phyloP scores from a whole-genome alignment of 2,888 invertebrate genomes.

The Scaptomyza cyrtandrae region DNA sequence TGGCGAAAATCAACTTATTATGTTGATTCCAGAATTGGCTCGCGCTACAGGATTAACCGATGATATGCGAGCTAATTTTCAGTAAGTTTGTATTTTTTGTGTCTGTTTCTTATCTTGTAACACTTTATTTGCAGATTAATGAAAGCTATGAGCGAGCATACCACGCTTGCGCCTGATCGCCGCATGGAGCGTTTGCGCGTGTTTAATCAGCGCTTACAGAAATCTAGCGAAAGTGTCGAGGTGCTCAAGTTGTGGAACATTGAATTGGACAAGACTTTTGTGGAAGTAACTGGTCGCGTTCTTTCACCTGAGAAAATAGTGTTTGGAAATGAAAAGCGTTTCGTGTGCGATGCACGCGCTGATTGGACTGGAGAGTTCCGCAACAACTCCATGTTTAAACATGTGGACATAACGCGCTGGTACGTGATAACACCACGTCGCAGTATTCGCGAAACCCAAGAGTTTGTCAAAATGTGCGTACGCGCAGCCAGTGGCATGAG shows the following conservation, averaged over 20 bases:
- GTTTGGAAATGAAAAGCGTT: constrained; percentile 83
- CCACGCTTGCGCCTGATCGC: constrained; percentile 89
- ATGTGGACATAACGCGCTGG: constrained; percentile 83
- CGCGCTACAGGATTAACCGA: constrained; percentile 92
- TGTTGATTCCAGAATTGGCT: constrained; percentile 93
- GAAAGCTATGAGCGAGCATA: constrained; percentile 89
- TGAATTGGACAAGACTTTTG: constrained; percentile 87
- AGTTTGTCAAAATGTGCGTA: constrained; percentile 81
- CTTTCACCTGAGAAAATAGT: constrained; percentile 88
- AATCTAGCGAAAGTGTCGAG: constrained; percentile 85
- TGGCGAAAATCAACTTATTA: constrained; percentile 88
- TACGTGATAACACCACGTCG: constrained; percentile 81
- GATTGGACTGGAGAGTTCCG: constrained; percentile 92
- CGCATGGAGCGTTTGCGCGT: constrained; percentile 88
- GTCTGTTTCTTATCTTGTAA: too few relatives aligned
- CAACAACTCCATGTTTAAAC: constrained; percentile 83
- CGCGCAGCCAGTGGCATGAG: constrained; percentile 85
- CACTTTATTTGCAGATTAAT: constrained; percentile 85
- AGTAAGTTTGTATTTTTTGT: constrained; percentile 65
- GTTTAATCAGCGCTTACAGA: constrained; percentile 88
- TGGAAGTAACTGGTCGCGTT: constrained; percentile 88
- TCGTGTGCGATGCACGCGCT: constrained; percentile 85
- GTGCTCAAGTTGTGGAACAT: constrained; percentile 91
- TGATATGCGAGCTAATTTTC: constrained; percentile 87
- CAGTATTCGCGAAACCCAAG: constrained; percentile 72